Base-by-base conservation (phyloP, 2,113 vertebrate species). In the Alces alces region DNA sequence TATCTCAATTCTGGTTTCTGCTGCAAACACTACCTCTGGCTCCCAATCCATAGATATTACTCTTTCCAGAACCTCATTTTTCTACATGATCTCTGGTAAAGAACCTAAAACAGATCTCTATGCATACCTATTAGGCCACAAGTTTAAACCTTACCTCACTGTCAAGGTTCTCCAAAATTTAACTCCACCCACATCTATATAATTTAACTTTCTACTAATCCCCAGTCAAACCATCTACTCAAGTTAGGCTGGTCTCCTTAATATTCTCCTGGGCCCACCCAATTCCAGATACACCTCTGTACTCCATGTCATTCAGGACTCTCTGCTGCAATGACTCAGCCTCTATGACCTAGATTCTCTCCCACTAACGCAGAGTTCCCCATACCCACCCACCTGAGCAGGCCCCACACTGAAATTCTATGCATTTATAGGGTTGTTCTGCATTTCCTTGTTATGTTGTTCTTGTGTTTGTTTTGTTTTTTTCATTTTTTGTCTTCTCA, bases 1-100 rank as follows among this genome's bases (percentile, higher is more conserved):
- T 14, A n/a, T 39, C 14, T 91, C 25, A 27, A 0, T 43, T 27
- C 19, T 52, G 16, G 47, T 73, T 50, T 36, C 60, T 76, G 19
- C 55, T 36, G 80, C 54, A 80, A 76, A 13, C 28, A 10, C 45
- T 23, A 3, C 86, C 33, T 86, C 4, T 73, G 7, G 3, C 33
- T 5, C 17, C 25, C 21, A 45, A 13, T 6, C 12, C 13, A 21
- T 2, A 64, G n/a, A 43, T 55, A 85, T 28, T 52, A 60, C 3
- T 88, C 25, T 70, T 83, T 60, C 27, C 30, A 52, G 39, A 79
- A 58, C 23, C 55, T 91, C n/a, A 87, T n/a, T 93, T 84, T 91
- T 58, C 47, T 57, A 61, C 23, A 28, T 60, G 54, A 95, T 13
- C 50, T 79, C 30, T 30, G 25, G 7, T 39, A 73, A 76, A 80